A percentile compares a stretch with the other conserved stretches of the same genome.
Conservation (phyloP, 1,140 invertebrate species). For the Eubasilissa regina region DNA sequence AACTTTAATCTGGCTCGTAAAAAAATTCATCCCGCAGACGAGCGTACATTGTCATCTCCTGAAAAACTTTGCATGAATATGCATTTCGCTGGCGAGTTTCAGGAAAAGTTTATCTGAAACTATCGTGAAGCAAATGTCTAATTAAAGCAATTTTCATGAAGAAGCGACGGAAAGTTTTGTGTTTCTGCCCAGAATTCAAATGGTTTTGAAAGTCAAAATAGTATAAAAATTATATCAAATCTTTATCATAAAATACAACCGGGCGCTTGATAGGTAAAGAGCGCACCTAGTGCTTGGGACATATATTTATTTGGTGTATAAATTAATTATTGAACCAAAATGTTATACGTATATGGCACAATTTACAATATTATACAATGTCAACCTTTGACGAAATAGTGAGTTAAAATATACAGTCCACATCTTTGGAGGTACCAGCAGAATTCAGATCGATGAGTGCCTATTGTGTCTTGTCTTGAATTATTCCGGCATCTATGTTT, state of each 20-base stretch:
- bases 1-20: slow-evolving; percentile 1
- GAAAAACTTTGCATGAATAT: slow-evolving; percentile 17
- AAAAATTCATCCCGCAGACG: not conserved
- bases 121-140: slow-evolving; percentile 39
- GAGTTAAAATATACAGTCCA: no score
- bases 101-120: slow-evolving; percentile 17
- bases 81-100: slow-evolving; percentile 13
- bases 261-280: no score
- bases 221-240: slow-evolving; percentile 13
- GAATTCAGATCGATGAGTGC: no score
- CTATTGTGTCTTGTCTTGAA: no score
- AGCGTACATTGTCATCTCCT: not conserved
- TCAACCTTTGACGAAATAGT: no score
- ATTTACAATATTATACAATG: no score
- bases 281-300: no score
- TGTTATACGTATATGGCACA: no score
- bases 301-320: no score
- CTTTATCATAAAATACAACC: not conserved
- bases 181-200: slow-evolving; percentile 10
- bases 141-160: slow-evolving; percentile 29
- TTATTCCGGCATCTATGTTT: no score
- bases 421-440: no score
- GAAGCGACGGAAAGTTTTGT: slow-evolving; percentile 18
- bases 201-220: slow-evolving; percentile 38
- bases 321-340: no score